Percentiles rank a stretch among this genome's conserved stretches.
These are phyloP conservation scores for Pentalonia nigronervosa DNA, from an alignment of 1,140 invertebrate genomes.

Conservation along the genomic window DNA sequence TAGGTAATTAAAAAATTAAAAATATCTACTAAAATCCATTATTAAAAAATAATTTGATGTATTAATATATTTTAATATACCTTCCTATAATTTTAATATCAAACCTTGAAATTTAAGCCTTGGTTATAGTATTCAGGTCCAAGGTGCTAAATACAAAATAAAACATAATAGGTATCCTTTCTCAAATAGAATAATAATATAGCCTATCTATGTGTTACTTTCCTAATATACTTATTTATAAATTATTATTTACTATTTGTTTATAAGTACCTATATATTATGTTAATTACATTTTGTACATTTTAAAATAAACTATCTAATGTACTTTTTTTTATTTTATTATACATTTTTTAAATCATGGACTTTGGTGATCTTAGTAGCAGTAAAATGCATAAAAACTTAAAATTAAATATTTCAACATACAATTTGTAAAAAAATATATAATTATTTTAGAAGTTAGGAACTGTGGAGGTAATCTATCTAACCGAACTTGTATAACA, in stretches of 20 bases:
- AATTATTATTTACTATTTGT: neutral
- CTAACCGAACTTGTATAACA: neutral
- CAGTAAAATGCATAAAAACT: neutral
- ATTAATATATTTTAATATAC: neutral
- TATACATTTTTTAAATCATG: neutral
- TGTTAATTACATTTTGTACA: neutral
- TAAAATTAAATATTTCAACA: neutral
- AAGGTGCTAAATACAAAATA: neutral
- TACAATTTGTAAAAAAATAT: neutral
- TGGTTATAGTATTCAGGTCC: constrained; percentile 17
- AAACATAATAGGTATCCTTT: constrained; percentile 26
- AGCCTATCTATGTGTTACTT: neutral
- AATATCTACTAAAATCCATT: neutral
- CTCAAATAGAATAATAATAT: constrained; percentile 1
- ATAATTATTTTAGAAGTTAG: neutral
- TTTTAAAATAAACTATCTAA: neutral
- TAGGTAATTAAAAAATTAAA: neutral
- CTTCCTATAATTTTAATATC: neutral
- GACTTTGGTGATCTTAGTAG: neutral
- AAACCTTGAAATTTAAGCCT: constrained; percentile 23
- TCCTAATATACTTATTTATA: neutral
- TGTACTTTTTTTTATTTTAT: neutral
- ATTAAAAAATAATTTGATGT: neutral
- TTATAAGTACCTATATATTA: neutral
- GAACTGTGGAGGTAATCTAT: neutral